Evolutionary conservation across 1,140 invertebrate species (phyloP), one percentile per base, ranked within the genome.

Genomic region (Steinernema khuongi): DNA sequence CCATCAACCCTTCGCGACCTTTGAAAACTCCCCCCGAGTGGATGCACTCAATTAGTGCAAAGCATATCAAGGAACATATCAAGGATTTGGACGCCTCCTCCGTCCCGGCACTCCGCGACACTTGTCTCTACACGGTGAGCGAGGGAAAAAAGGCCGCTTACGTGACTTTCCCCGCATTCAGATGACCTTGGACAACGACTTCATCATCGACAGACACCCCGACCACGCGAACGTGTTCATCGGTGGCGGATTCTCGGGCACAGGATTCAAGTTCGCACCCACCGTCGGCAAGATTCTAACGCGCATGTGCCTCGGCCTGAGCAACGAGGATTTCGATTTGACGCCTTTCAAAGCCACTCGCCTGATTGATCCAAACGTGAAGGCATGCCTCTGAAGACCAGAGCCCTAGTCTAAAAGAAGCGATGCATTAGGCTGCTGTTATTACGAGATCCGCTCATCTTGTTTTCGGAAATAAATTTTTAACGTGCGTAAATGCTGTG

Each of bases 241-340:
- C 41, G 79, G 31, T n/a, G 78, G 79, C 1, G 80, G 80, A 1
- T 81, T 81, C 31, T 81, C 76, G 26, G 80, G 80, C 0, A 83
- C 79, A 17, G 80, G 80, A 36, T 81, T 81, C 69, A 81, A 81
- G 70, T 83, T 83, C 67, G 80, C 60, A 11, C 50, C 73, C 29
- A 73, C 72, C 2, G 66, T 81, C 41, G 80, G 80, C n/a, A 33
- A 74, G 31, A 83, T 81, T 33, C 31, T 81, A 4, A 68, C 67
- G 14, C 30, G 73, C 30, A 68, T 81, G 73, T 44, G 44, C 4
- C 50, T 60, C 19, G 50, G 50, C 26, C 50, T 60, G 7, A 22
- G 19, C 50, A 60, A 60, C 50, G 50, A 60, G 14, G 26, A 60
- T 26, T 60, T 60, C 50, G 22, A 60, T 22, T 26, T 60, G 50